Evolutionary conservation across 2,888 invertebrate species (phyloP).

Genomic region (Oligia strigilis): DNA sequence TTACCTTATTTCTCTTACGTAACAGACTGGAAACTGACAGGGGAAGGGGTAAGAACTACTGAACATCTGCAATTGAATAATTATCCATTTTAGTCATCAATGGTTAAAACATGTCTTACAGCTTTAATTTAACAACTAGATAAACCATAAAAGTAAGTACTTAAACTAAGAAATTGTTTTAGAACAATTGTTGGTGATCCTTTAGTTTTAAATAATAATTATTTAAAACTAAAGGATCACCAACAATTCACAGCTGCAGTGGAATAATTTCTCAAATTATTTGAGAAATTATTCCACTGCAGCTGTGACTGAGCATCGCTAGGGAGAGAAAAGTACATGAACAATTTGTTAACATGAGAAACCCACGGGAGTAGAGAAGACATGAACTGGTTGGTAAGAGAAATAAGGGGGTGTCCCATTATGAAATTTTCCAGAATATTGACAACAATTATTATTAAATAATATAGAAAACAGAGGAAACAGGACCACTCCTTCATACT

Average conservation of each 20-base stretch:
- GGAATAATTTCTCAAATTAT: no score
- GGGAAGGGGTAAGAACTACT: constrained; percentile 79
- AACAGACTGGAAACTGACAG: constrained; percentile 75
- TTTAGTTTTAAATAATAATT: constrained; percentile 75
- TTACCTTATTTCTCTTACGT: constrained; percentile 88
- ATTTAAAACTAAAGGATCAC: no score
- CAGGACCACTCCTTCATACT: constrained; percentile 60
- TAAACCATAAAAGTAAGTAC: constrained; percentile 81
- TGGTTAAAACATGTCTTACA: constrained; percentile 91
- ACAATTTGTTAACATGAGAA: constrained; percentile 73
- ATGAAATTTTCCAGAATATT: constrained; percentile 88
- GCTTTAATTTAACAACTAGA: constrained; percentile 81
- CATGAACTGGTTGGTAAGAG: constrained; percentile 83
- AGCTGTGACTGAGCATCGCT: constrained; percentile 87
- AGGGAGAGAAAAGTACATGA: constrained; percentile 86
- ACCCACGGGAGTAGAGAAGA: constrained; percentile 69
- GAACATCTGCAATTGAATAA: constrained; percentile 89
- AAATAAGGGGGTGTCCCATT: constrained; percentile 87
- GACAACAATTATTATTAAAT: constrained; percentile 57
- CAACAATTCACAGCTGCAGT: no score
- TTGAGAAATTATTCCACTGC: constrained; percentile 89
- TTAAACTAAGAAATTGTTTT: constrained; percentile 76
- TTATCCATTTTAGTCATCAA: constrained; percentile 88
- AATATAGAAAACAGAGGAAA: constrained; percentile 58
- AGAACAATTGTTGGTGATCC: constrained; percentile 83